Percentiles rank a stretch among this genome's conserved stretches.
Evolutionary conservation across 2,113 vertebrate species (phyloP).

Genomic region (Myrmecobius fasciatus): DNA sequence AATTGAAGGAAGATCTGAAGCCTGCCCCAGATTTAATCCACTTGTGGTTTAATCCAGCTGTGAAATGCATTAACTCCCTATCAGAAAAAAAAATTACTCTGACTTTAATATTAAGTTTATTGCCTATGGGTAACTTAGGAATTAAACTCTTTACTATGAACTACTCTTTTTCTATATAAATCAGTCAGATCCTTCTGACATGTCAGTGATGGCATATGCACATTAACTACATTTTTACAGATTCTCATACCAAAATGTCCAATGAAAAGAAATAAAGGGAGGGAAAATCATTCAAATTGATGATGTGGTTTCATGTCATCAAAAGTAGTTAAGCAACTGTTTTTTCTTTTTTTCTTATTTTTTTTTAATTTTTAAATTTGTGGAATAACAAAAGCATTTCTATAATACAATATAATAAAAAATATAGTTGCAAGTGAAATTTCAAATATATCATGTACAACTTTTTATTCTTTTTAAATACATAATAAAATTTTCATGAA

Average conservation of each 20-base stretch:
- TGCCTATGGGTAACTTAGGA: background rate
- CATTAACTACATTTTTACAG: background rate
- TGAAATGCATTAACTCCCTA: conserved; percentile 1
- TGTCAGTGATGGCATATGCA: background rate
- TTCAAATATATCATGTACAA: too few species aligned
- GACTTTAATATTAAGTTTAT: conserved; percentile 5
- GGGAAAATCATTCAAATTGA: background rate
- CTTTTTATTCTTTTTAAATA: too few species aligned
- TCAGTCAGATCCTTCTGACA: background rate
- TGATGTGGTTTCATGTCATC: background rate
- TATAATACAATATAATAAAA: too few species aligned
- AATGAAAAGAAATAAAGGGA: conserved; percentile 1
- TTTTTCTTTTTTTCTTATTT: background rate
- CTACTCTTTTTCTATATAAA: background rate
- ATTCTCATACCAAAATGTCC: background rate
- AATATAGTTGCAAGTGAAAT: too few species aligned
- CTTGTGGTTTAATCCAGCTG: background rate
- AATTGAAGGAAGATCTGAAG: background rate
- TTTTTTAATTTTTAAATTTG: background rate
- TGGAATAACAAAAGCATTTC: background rate
- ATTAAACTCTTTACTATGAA: background rate
- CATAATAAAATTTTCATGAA: too few species aligned
- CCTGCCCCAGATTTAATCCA: conserved; percentile 23
- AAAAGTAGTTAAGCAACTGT: background rate
- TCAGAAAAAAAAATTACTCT: conserved; percentile 3